Percentiles rank a stretch among this genome's conserved stretches.
Evolutionary conservation across 2,888 invertebrate species (phyloP).

Genomic region (Glyphotaelius pellucidus): DNA sequence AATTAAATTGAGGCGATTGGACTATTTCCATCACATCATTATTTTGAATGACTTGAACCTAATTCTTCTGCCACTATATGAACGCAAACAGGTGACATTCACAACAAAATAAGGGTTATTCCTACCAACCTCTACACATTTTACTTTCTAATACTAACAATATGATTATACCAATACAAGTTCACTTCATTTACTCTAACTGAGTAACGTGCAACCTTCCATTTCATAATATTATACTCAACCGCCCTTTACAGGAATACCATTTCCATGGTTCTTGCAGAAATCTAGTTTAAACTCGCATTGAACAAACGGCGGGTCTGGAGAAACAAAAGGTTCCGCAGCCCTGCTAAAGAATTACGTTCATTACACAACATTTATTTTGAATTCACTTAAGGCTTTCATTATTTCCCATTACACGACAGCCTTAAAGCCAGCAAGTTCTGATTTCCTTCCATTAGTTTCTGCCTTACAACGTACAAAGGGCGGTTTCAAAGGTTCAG

Average conservation of each 20-base stretch:
- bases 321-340: not conserved
- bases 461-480: slow-evolving; percentile 2
- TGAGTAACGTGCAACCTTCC: not conserved
- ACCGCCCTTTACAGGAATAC: not conserved
- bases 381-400: slow-evolving; percentile 20
- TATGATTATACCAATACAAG: not conserved
- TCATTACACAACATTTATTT: slow-evolving; percentile 5
- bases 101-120: not conserved
- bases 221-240: not conserved
- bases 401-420: slow-evolving; percentile 16
- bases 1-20: not conserved
- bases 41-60: not conserved
- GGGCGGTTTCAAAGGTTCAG: not conserved
- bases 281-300: not conserved
- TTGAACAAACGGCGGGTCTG: not conserved
- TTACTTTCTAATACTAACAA: not conserved
- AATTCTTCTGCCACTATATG: too few species aligned
- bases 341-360: slow-evolving; percentile 10
- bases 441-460: slow-evolving; percentile 34
- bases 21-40: not conserved
- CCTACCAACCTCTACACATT: not conserved
- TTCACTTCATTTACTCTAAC: not conserved
- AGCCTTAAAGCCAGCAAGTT: slow-evolving; percentile 19
- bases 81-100: not conserved
- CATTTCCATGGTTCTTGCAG: not conserved